Evolutionary conservation across 2,888 invertebrate species (phyloP).

Genomic region (Dicyrtomina minuta): DNA sequence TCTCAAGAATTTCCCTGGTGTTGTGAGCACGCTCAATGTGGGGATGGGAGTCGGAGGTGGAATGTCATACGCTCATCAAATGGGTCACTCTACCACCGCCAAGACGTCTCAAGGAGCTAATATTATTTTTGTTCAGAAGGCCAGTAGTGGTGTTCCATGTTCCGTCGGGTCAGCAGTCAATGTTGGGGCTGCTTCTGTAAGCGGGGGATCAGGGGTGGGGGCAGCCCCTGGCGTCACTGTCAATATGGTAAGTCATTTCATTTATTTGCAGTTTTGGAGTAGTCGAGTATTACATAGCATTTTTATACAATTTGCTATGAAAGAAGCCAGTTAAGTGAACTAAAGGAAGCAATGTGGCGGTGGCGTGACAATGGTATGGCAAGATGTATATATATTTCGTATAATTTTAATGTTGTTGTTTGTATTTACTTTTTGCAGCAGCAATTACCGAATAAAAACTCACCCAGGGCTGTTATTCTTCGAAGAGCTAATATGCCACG

Average conservation of each 20-base stretch:
- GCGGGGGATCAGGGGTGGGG: neutral
- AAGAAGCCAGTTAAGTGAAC: no score
- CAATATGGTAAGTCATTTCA: constrained; percentile 8
- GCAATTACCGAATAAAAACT: constrained; percentile 41
- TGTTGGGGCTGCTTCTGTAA: constrained; percentile 25
- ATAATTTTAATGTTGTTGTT: neutral
- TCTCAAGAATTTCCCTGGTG: constrained; percentile 37
- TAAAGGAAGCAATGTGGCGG: no score
- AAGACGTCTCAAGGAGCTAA: constrained; percentile 40
- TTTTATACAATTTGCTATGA: neutral
- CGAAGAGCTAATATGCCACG: constrained; percentile 47
- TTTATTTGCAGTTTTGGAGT: neutral
- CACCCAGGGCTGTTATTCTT: constrained; percentile 48
- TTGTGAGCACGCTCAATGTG: constrained; percentile 21
- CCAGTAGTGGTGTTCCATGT: constrained; percentile 29
- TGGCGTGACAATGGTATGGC: no score
- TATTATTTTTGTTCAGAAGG: constrained; percentile 50
- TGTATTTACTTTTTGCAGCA: constrained; percentile 17
- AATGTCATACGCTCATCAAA: constrained; percentile 8
- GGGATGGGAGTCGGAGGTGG: neutral
- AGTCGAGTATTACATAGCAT: neutral
- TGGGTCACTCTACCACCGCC: constrained; percentile 27
- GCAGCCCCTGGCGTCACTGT: neutral
- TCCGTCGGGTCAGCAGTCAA: neutral
- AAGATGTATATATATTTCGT: no score